These are phyloP conservation scores for Masnerella sp. DNA, from an alignment of 2,888 invertebrate species.

Conservation along the genomic window DNA sequence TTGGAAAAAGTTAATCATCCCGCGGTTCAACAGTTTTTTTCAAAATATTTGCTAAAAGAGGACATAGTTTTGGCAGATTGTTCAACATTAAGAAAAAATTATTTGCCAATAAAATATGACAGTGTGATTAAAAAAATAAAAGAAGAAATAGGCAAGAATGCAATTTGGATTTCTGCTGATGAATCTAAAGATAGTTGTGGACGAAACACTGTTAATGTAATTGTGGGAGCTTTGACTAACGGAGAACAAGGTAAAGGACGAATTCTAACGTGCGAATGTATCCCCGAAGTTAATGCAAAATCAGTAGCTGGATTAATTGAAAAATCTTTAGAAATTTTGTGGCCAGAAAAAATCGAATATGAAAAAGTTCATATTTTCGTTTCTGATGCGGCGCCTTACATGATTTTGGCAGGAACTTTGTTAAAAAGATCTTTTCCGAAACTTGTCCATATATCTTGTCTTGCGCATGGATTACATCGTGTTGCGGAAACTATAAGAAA, in stretches of 20 bases:
- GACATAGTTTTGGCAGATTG: neutral
- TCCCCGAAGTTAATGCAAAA: neutral
- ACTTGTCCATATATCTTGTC: constrained; percentile 63
- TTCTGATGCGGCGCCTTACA: constrained; percentile 3
- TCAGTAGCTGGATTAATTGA: neutral
- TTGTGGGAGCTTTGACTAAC: neutral
- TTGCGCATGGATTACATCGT: constrained; percentile 64
- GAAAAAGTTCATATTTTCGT: neutral
- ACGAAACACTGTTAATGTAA: neutral
- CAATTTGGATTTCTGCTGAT: constrained; percentile 3
- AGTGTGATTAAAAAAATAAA: neutral
- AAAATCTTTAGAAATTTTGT: constrained; percentile 2
- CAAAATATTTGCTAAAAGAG: neutral
- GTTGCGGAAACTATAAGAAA: constrained; percentile 63
- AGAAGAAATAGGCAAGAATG: constrained; percentile 1
- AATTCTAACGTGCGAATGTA: neutral
- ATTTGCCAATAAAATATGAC: neutral
- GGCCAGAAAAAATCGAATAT: neutral
- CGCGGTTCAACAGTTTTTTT: neutral
- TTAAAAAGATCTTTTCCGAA: neutral
- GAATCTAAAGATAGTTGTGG: constrained; percentile 2
- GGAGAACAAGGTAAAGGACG: neutral
- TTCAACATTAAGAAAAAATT: neutral
- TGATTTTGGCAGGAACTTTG: neutral
- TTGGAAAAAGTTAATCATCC: neutral